Base-by-base conservation (phyloP, 2,888 invertebrate species). In the Mongoloraphidia duomilia region DNA sequence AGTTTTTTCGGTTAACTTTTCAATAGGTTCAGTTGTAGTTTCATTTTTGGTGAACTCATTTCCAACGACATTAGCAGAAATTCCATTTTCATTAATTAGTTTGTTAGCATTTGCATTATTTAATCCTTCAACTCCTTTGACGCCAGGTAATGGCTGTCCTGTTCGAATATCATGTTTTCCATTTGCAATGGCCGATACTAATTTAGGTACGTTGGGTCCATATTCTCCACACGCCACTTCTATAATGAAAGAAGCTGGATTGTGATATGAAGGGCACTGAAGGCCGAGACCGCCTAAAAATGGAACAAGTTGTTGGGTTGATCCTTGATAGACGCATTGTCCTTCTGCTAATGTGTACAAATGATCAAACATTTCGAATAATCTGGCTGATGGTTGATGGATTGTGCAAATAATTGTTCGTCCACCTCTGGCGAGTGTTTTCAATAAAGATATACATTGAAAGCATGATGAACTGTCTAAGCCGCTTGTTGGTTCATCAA, bases 141-240 rank as follows among this genome's bases (percentile, higher is more conserved):
- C 63, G 1, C 75, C 77, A 0, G 84, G 81, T 63, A 84, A 82
- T 0, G 82, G 77, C 55, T 75, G 70, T n/a, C 82, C 80, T 36
- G 76, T 76, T 56, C 86, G 79, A 59, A 89, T 85, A 60, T 90
- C 88, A 57, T 80, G 75, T 61, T 82, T 81, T 47, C 92, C 90
- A 65, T 89, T 89, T 55, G 84, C 79, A 47, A 93, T 89, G 8
- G 92, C 91, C 9, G 80, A 78, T 8, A 92, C 90, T 47, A 93
- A 70, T 59, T 82, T 86, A 55, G 81, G 78, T 1, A 84, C 87
- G 61, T 92, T 85, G 62, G 92, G 89, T 48, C 96, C 96, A 64
- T 95, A 93, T 67, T 96, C 95, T 0, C 95, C 95, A 63, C 93
- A 92, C 0, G 95, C 92, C 4, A 96, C 92, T 69, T 96, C 95